Conservation (phyloP, 1,140 invertebrate genomes). For the Zaprionus ghesquierei region DNA sequence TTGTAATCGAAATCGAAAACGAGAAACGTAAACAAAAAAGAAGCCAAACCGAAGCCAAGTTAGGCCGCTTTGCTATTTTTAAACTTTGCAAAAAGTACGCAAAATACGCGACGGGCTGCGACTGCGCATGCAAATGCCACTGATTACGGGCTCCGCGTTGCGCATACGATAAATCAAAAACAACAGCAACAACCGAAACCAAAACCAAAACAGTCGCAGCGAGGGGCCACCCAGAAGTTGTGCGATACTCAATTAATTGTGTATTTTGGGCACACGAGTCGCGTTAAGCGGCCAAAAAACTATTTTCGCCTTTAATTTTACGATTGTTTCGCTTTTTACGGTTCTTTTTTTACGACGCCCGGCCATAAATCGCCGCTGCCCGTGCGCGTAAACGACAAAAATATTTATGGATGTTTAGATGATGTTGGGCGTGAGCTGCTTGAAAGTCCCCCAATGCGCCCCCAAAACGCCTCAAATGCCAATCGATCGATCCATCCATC, state of each 20-base stretch:
- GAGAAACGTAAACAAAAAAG: not conserved
- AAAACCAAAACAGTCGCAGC: not conserved
- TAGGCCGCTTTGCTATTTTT: conserved; percentile 53
- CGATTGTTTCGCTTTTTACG: conserved; percentile 64
- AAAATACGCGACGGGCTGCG: conserved; percentile 6
- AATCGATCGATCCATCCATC: conserved; percentile 11
- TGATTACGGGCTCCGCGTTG: conserved; percentile 62
- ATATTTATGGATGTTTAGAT: conserved; percentile 75
- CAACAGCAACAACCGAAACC: conserved; percentile 22
- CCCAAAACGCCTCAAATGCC: conserved; percentile 38
- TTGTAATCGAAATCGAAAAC: not conserved
- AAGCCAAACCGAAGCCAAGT: too few relatives aligned
- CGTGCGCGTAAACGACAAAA: conserved; percentile 63
- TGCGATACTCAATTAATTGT: conserved; percentile 65
- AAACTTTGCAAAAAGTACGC: conserved; percentile 50
- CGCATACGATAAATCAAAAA: conserved; percentile 72
- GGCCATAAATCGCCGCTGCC: conserved; percentile 61
- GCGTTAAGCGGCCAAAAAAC: conserved; percentile 63
- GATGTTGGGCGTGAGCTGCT: conserved; percentile 65
- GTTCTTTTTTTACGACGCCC: conserved; percentile 62
- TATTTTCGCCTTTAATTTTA: conserved; percentile 74
- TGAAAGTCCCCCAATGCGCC: conserved; percentile 63
- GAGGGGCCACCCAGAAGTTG: conserved; percentile 66
- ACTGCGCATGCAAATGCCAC: conserved; percentile 65
- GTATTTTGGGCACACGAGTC: conserved; percentile 64